A percentile compares a stretch with the other conserved stretches of the same genome.
These are phyloP conservation scores for Chrosomus eos DNA, from an alignment of 2,797 vertebrate genomes.

Conservation along the genomic window DNA sequence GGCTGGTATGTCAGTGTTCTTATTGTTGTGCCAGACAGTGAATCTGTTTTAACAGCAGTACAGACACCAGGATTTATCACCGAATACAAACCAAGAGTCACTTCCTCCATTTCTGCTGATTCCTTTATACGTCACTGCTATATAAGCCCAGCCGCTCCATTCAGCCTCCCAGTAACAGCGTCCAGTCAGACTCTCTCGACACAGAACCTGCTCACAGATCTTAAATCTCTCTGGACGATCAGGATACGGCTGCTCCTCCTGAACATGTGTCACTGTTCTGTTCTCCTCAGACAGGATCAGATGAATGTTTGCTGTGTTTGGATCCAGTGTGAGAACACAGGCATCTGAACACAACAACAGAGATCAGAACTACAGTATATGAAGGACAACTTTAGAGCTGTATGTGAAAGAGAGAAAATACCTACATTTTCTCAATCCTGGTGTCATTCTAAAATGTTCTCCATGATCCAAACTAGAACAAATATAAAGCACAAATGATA, in stretches of 20 bases:
- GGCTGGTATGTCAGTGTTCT: not conserved
- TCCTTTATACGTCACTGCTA: not conserved
- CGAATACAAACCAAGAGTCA: not conserved
- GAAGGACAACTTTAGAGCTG: too few species aligned
- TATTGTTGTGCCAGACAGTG: not conserved
- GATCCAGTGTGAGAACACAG: not conserved
- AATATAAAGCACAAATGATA: not conserved
- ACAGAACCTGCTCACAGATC: slow-evolving; percentile 3
- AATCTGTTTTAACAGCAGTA: not conserved
- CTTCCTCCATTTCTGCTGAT: not conserved
- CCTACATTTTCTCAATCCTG: not conserved
- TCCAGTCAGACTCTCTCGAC: not conserved
- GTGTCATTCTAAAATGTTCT: not conserved
- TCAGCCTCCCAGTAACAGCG: slow-evolving; percentile 4
- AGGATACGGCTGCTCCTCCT: not conserved
- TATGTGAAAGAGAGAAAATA: too few species aligned
- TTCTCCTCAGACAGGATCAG: not conserved
- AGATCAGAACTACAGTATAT: too few species aligned
- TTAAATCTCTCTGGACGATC: not conserved
- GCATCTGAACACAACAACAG: too few species aligned
- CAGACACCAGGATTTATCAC: slow-evolving; percentile 8
- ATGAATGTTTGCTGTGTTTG: not conserved
- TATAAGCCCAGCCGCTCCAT: not conserved
- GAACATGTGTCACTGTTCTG: not conserved
- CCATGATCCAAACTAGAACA: not conserved